Evolutionary conservation across 92 coral and sea anemone genomes (phyloP).

Genomic region (Phenganax marumi): DNA sequence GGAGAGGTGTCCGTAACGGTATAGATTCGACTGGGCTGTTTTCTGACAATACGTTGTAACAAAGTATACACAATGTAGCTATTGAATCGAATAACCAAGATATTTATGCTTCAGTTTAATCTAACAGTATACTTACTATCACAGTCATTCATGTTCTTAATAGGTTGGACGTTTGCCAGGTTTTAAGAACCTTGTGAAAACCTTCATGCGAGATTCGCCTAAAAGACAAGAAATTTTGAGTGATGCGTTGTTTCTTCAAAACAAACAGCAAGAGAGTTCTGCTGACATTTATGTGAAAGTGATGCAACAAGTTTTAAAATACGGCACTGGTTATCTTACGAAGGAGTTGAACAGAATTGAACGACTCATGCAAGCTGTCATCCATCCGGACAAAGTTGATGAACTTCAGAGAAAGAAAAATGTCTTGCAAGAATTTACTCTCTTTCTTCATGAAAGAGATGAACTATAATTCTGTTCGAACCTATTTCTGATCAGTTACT

Average conservation of each 20-base stretch:
- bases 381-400: constrained; percentile 89
- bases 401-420: constrained; percentile 86
- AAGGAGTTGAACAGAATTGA: constrained; percentile 83
- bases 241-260: constrained; percentile 49
- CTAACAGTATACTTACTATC: too few relatives aligned
- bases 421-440: constrained; percentile 81
- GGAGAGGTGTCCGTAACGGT: too few relatives aligned
- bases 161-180: constrained; percentile 89
- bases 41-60: too few relatives aligned
- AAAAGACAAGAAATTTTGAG: constrained; percentile 68
- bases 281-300: constrained; percentile 73
- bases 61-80: too few relatives aligned
- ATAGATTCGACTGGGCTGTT: too few relatives aligned
- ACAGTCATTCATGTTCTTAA: background rate
- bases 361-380: constrained; percentile 81
- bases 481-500: background rate
- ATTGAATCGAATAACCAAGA: too few relatives aligned
- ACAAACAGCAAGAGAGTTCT: constrained; percentile 59
- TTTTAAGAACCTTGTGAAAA: constrained; percentile 71
- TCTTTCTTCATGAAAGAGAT: constrained; percentile 78
- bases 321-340: constrained; percentile 66
- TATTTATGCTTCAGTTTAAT: too few relatives aligned
- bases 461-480: constrained; percentile 60
- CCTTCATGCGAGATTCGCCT: constrained; percentile 77
- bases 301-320: constrained; percentile 67